Evolutionary conservation across 1,140 invertebrate genomes (phyloP), one percentile per base, ranked within the genome.

Genomic region (Drosophila bocqueti): DNA sequence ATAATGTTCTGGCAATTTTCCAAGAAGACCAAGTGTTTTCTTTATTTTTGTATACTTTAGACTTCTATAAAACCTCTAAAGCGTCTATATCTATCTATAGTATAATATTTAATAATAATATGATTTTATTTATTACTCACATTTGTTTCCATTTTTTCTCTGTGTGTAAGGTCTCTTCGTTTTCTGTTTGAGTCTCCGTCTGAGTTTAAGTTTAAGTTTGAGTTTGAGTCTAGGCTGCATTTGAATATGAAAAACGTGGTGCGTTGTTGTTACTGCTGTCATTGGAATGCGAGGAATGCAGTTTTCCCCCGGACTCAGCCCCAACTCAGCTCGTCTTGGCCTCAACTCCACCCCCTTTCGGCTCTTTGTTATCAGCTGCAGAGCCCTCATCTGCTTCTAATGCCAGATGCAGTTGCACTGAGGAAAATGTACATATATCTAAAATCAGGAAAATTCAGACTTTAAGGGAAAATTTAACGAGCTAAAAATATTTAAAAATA

Each of bases 231-330:
- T 85, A 65, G 73, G 77, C 77, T 79, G 81, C 81, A 87, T 87
- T 87, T 87, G 84, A 87, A 87, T 87, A 87, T 87, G 84, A 87
- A 87, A 78, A 83, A 83, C 77, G 55, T 74, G 47, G 63, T 72
- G 61, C 59, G 71, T 81, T 64, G 61, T 81, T 85, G 67, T 67
- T 73, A 47, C 43, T 34, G 45, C 42, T 68, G 63, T 69, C 50
- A 54, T 46, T 89, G 84, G 84, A 62, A 87, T 87, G 84, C 50
- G 34, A 57, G 81, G 84, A 87, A 87, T 87, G 84, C 84, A 83
- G 84, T 87, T 73, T 43, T 49, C 52, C 60, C 49, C 62, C 54
- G 15, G 4, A 18, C 47, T 36, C 21, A 1, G 52, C 24, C 31
- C 38, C 45, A 63, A 38, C 60, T 66, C 47, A 11, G 49, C 26